Conservation (phyloP, 2,888 invertebrate species). For the Pinctada fucata region DNA sequence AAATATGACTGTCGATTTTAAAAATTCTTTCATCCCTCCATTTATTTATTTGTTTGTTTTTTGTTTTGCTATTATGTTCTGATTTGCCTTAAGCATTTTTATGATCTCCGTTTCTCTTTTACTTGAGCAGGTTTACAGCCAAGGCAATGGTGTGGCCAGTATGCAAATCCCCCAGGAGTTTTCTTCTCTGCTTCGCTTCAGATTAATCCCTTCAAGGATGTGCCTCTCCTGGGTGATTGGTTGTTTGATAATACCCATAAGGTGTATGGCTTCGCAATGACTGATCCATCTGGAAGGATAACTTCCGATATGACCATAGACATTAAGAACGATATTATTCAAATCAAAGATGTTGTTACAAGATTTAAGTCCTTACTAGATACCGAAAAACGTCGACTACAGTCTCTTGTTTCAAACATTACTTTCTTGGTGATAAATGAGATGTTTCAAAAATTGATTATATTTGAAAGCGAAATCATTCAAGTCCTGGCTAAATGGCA, state of each 20-base stretch:
- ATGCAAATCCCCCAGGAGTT: constrained; percentile 49
- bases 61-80: neutral
- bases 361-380: neutral
- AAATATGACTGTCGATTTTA: too few relatives aligned
- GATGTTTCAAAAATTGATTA: neutral
- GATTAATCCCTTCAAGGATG: constrained; percentile 42
- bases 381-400: neutral
- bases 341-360: constrained; percentile 12
- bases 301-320: constrained; percentile 1
- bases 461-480: neutral
- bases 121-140: constrained; percentile 25
- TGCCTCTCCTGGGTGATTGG: constrained; percentile 45
- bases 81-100: too few relatives aligned
- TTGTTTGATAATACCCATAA: constrained; percentile 26
- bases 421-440: neutral
- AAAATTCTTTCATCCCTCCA: neutral
- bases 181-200: constrained; percentile 37
- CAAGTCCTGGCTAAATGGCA: neutral
- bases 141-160: constrained; percentile 46
- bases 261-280: constrained; percentile 39
- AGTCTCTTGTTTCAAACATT: too few relatives aligned
- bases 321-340: constrained; percentile 9
- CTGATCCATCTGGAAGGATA: constrained; percentile 24
- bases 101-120: too few relatives aligned
- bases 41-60: neutral